Percentiles rank a stretch among this genome's conserved stretches.
Evolutionary conservation across 2,113 vertebrate genomes (phyloP).

Genomic region (Mus spicilegus): DNA sequence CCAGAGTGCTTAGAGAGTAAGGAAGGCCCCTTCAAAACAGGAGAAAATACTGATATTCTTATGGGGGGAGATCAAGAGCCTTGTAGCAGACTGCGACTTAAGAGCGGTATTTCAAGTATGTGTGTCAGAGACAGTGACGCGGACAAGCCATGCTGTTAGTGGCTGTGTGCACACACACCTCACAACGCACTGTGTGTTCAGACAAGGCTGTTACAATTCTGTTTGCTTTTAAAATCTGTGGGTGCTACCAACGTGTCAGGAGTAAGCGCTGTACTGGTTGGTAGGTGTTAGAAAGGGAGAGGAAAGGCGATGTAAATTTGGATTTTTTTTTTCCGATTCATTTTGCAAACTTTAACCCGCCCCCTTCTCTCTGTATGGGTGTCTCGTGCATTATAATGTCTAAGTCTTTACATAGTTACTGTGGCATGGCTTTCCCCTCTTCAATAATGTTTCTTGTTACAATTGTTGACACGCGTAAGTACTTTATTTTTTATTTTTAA

Average conservation of each 20-base stretch:
- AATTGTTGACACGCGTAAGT: neutral
- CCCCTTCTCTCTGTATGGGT: neutral
- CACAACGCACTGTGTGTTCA: neutral
- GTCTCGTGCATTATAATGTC: no score
- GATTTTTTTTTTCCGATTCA: neutral
- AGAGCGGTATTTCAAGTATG: neutral
- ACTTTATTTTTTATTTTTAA: neutral
- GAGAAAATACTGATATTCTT: neutral
- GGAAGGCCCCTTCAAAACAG: neutral
- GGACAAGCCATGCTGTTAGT: neutral
- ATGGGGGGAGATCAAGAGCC: neutral
- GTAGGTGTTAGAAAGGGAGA: conserved; percentile 25
- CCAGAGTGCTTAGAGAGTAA: neutral
- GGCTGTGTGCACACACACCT: neutral
- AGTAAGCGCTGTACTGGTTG: neutral
- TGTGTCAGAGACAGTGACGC: neutral
- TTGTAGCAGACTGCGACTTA: neutral
- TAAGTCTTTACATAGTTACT: neutral
- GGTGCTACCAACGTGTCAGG: neutral
- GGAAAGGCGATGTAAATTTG: neutral
- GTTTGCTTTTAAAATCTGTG: neutral
- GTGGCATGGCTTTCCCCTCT: neutral
- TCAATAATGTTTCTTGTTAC: neutral
- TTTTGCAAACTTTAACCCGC: neutral
- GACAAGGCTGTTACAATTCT: neutral